These are phyloP conservation scores for Prunella strophiata DNA, from an alignment of 2,797 vertebrate genomes.

Conservation along the genomic window DNA sequence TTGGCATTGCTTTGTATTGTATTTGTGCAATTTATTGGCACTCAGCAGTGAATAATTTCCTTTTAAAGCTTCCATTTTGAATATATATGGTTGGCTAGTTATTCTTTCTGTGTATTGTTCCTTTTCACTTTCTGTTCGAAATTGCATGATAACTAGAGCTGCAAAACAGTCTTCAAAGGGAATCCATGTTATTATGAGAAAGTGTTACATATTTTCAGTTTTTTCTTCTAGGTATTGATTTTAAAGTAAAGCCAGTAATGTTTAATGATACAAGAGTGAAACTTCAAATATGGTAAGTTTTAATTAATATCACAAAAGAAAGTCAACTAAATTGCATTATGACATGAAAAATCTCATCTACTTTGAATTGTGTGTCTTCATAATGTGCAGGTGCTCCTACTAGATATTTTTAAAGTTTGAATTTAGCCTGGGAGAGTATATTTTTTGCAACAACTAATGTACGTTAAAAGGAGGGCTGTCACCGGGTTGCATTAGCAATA, in stretches of 20 bases:
- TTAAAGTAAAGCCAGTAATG: constrained; percentile 72
- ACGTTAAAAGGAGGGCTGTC: neutral
- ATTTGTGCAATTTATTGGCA: neutral
- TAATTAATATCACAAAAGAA: constrained; percentile 7
- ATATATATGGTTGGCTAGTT: neutral
- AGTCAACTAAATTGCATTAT: neutral
- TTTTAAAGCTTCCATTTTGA: neutral
- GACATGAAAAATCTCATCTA: neutral
- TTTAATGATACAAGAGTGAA: constrained; percentile 70
- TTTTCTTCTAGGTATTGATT: constrained; percentile 75
- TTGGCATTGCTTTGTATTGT: neutral
- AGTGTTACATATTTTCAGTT: constrained; percentile 17
- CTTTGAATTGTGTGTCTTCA: neutral
- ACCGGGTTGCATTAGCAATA: neutral
- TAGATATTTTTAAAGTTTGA: neutral
- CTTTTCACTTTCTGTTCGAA: constrained; percentile 3
- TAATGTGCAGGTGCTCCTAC: neutral
- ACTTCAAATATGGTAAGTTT: constrained; percentile 79
- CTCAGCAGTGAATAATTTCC: neutral
- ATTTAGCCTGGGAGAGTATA: neutral
- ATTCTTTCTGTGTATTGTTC: neutral
- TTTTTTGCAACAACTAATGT: neutral
- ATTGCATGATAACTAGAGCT: neutral
- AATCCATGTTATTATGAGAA: neutral
- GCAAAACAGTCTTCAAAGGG: neutral